Evolutionary conservation across 64 coral and sea anemone species (phyloP), one percentile per base, ranked within the genome.

Genomic region (Catalaphyllia jardinei): DNA sequence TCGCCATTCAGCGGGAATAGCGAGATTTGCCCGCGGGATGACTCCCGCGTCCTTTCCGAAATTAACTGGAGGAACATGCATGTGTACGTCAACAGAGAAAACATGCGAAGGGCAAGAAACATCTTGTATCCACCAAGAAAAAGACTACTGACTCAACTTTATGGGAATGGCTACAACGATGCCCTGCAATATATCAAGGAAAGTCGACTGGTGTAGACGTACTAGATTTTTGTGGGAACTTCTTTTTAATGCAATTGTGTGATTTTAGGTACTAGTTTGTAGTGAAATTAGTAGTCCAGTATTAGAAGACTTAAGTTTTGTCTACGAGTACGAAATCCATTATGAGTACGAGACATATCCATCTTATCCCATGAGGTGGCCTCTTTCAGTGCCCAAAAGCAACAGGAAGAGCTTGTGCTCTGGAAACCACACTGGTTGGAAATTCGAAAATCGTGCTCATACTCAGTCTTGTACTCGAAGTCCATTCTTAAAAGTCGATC

Each of bases 1-100:
- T 96, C 88, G 11, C 95, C 95, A 22, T 96, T 96, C 51, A 91
- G 95, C 51, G 95, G 95, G 24, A 91, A 96, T 39, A 73, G 71
- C 50, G 91, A 96, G 65, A 96, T 96, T 51, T 91, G 91, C 64
- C 95, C 95, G 30, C 69, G 67, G 55, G 95, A 96, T 55, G 73
- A 61, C 11, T 93, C 95, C 16, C 83, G n/a, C 57, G 79, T 46
- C 18, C 19, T 93, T 5, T 31, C 86, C 50, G 91, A 93, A 73
- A 77, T 86, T 33, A 65, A 64, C 55, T 96, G 94, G 94, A 72
- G 87, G 33, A 93, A 87, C 8, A 93, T 93, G 91, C 87, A 93
- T 59, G 94, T 96, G 59, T 72, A 89, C 42, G 91, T 96, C 19
- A 96, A 83, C 55, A 93, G 25, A 39, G 94, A 89, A 59, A 96